Base-by-base conservation (phyloP, 2,113 vertebrate genomes). In the Chelonoidis abingdonii region DNA sequence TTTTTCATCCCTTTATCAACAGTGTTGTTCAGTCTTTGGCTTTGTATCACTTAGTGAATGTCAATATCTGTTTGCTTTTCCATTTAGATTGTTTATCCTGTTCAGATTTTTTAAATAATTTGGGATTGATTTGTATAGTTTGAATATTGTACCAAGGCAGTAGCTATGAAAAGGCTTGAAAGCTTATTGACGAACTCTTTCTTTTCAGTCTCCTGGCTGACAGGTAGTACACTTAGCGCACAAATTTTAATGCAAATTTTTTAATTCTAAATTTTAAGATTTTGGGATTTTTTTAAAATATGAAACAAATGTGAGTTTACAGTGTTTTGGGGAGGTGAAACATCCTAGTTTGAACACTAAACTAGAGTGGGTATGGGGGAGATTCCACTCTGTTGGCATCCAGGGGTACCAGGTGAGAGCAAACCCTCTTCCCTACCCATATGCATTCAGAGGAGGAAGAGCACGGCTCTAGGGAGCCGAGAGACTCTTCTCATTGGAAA, bases 181-280 rank as follows among this genome's bases (percentile, higher is more conserved):
- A 80, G 50, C 87, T 93, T 50, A 93, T 52, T 83, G 90, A 91
- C 90, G 83, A 93, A 27, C 49, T 90, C 87, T 94, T 96, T 94
- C 93, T 95, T 96, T 95, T 90, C 41, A 16, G 87, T 82, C 93
- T 89, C 57, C 59, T 76, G 82, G 5, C 78, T 92, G 44, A 78
- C 76, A 5, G 94, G 87, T 84, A 92, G 91, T 96, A 35, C 62
- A 65, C 14, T 35, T 65, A 35, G 31, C 80, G 80, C 85, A 92
- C 89, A 93, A 62, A 35, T 65, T 65, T 13, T 65, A 65, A 17
- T 8, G 29, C 62, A 35, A 35, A 65, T 17, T 14, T 65, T 65
- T 65, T 65, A 65, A 35, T 65, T 65, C 31, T 35, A 65, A 65
- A 65, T 65, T 65, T 65, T 65, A 65, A 35, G 13, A 65, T 35